Evolutionary conservation across 2,113 vertebrate genomes (phyloP).

Genomic region (Pelodiscus sinensis): DNA sequence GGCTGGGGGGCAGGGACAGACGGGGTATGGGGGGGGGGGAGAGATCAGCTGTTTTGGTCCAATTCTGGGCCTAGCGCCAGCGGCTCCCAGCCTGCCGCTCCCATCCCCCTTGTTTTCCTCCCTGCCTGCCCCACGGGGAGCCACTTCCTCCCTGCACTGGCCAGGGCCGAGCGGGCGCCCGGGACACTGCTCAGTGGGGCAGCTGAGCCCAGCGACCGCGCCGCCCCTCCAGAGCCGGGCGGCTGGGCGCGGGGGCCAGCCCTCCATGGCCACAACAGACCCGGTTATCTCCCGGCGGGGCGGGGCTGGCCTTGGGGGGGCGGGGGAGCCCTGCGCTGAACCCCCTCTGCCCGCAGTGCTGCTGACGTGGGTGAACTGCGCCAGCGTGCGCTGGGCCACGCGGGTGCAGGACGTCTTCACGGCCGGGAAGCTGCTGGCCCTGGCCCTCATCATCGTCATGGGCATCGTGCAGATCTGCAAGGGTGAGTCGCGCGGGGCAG

Average conservation of each 20-base stretch:
- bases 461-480: constrained; percentile 93
- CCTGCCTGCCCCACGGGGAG: neutral
- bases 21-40: neutral
- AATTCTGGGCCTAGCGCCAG: neutral
- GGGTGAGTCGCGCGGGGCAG: constrained; percentile 73
- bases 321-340: neutral
- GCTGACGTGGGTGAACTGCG: constrained; percentile 91
- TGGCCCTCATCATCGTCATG: constrained; percentile 92
- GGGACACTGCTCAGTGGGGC: neutral
- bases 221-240: no score
- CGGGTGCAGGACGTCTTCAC: constrained; percentile 93
- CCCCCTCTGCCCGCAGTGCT: constrained; percentile 74
- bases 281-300: neutral
- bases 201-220: no score
- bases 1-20: no score
- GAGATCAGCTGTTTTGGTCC: neutral
- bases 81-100: neutral
- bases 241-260: no score
- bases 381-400: constrained; percentile 93
- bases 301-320: neutral
- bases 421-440: constrained; percentile 90
- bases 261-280: neutral
- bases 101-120: neutral
- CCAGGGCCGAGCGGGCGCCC: neutral
- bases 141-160: no score